phyloP scores from a whole-genome alignment of 2,888 invertebrate genomes.

The Drosophila cyrtoloma region DNA sequence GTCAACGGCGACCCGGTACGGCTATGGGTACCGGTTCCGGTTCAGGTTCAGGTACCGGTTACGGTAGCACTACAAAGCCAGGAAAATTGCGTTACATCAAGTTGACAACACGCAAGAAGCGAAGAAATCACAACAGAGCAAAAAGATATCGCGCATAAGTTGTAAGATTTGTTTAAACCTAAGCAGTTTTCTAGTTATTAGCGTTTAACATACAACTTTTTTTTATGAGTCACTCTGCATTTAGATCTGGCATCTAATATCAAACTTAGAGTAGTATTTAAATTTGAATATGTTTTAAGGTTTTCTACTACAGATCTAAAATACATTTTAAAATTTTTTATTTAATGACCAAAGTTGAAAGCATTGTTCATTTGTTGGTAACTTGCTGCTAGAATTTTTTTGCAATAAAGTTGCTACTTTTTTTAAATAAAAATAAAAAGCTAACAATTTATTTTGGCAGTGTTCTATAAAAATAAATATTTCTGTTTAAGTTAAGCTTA shows the following conservation, averaged over 20 bases:
- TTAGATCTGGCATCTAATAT: slow-evolving; percentile 13
- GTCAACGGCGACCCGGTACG: slow-evolving; percentile 20
- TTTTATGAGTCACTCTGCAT: slow-evolving; percentile 15
- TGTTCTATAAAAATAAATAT: neutral
- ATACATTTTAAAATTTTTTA: neutral
- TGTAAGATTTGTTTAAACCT: neutral
- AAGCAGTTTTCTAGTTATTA: slow-evolving; percentile 8
- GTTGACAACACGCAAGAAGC: slow-evolving; percentile 70
- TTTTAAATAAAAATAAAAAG: neutral
- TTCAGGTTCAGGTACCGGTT: neutral
- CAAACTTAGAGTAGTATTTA: slow-evolving; percentile 4
- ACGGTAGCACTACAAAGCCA: neutral
- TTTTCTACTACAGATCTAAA: neutral
- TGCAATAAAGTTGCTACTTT: neutral
- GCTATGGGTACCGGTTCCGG: neutral
- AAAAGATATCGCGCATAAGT: slow-evolving; percentile 73
- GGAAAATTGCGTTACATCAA: slow-evolving; percentile 63
- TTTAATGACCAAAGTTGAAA: neutral
- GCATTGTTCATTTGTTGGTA: neutral
- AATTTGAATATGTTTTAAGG: neutral
- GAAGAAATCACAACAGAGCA: slow-evolving; percentile 76
- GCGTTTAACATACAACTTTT: neutral
- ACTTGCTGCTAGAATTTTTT: neutral
- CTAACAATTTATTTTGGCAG: neutral
- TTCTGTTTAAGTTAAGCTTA: neutral